Conservation (phyloP, 2,888 invertebrate species). For the Cancer borealis region DNA sequence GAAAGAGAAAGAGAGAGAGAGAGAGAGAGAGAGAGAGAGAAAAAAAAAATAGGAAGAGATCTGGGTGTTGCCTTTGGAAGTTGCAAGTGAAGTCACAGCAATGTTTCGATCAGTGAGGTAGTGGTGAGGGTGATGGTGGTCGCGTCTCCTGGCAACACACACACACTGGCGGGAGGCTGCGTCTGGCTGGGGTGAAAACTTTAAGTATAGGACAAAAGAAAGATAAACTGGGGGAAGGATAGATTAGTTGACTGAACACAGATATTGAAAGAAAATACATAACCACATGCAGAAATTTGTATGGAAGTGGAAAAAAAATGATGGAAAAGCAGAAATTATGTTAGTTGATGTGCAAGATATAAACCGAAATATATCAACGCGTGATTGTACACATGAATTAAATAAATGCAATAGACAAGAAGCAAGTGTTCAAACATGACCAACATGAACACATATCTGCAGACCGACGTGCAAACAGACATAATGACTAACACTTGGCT, state of each 20-base stretch:
- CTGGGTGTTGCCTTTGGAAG: not conserved
- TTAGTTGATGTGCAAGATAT: not conserved
- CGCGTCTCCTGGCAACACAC: not conserved
- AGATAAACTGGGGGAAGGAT: not conserved
- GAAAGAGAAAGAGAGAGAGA: too few species aligned
- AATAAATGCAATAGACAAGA: too few species aligned
- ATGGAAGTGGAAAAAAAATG: too few species aligned
- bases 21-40: not conserved
- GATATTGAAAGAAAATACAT: not conserved
- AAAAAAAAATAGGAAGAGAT: not conserved
- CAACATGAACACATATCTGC: not conserved
- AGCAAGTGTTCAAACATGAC: not conserved
- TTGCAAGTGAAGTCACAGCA: not conserved
- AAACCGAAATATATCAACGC: not conserved
- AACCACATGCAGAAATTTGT: not conserved
- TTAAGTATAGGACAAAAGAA: not conserved
- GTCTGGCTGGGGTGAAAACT: not conserved
- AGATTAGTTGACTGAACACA: not conserved
- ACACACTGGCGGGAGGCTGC: not conserved
- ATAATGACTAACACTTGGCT: not conserved
- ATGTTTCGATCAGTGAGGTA: not conserved
- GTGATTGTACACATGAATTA: not conserved
- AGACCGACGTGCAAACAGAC: not conserved
- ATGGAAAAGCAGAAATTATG: too few species aligned
- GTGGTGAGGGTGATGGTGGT: not conserved